Conservation (phyloP, 2,113 vertebrate species). For the Brachyhypopomus gauderio region DNA sequence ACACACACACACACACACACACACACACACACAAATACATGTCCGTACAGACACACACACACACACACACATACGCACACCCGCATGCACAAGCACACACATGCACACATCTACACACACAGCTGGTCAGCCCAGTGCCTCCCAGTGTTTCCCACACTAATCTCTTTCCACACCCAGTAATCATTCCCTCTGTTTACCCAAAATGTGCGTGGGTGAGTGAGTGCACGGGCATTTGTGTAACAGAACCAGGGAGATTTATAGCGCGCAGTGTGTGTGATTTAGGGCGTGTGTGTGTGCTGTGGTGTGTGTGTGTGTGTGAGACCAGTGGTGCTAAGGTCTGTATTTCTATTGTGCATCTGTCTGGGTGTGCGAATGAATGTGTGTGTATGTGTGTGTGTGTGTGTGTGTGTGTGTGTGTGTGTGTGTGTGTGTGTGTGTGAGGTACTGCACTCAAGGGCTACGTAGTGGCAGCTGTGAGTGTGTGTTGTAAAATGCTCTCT, state of each 20-base stretch:
- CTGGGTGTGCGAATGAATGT: conserved; percentile 39
- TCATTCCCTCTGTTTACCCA: conserved; percentile 58
- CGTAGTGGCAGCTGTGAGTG: conserved; percentile 39
- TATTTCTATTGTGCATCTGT: conserved; percentile 33
- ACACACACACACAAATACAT: conserved; percentile 16
- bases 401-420: conserved; percentile 32
- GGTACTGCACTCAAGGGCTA: background rate
- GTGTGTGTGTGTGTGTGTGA: conserved; percentile 25
- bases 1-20: background rate
- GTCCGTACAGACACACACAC: background rate
- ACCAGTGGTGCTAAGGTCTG: conserved; percentile 11
- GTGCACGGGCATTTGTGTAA: conserved; percentile 9
- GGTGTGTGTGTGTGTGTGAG: conserved; percentile 35
- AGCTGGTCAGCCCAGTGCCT: conserved; percentile 63
- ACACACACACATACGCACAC: conserved; percentile 49
- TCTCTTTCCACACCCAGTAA: conserved; percentile 63
- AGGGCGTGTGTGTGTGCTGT: conserved; percentile 26
- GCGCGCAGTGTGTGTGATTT: background rate
- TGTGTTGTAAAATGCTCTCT: conserved; percentile 41
- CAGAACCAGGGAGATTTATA: conserved; percentile 42
- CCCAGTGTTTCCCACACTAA: conserved; percentile 54
- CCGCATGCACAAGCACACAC: background rate
- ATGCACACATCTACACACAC: conserved; percentile 47
- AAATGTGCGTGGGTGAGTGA: conserved; percentile 22
- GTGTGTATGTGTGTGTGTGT: conserved; percentile 39